Percentiles rank a stretch among this genome's conserved stretches.
These are phyloP conservation scores for Remorina albescens DNA, from an alignment of 2,797 vertebrate genomes.

Conservation along the genomic window DNA sequence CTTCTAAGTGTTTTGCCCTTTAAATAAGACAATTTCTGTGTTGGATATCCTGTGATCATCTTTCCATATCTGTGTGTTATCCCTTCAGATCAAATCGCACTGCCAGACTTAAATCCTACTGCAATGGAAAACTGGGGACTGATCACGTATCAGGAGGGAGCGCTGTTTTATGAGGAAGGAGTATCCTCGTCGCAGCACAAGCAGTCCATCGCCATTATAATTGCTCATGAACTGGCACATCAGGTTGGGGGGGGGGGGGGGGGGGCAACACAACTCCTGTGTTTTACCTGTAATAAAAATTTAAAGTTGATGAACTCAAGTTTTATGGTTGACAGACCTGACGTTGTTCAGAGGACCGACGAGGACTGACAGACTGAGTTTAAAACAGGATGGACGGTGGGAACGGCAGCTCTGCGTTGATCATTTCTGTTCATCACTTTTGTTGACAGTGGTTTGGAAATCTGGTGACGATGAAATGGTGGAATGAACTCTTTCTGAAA, in stretches of 20 bases:
- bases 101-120: slow-evolving; percentile 71
- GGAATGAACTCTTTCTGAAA: slow-evolving; percentile 87
- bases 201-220: slow-evolving; percentile 55
- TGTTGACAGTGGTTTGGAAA: slow-evolving; percentile 87
- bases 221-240: slow-evolving; percentile 86
- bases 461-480: slow-evolving; percentile 88
- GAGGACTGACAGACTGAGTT: background rate
- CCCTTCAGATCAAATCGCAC: slow-evolving; percentile 82
- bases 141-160: slow-evolving; percentile 78
- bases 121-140: slow-evolving; percentile 88
- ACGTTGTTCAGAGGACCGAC: background rate
- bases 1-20: too few species aligned
- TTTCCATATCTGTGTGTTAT: background rate
- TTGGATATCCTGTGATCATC: background rate
- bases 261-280: background rate
- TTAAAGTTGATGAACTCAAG: background rate
- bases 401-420: background rate
- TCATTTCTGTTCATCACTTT: slow-evolving; percentile 4
- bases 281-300: background rate
- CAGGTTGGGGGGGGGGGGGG: too few species aligned
- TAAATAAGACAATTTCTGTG: too few species aligned
- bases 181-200: slow-evolving; percentile 71
- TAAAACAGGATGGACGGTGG: background rate
- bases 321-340: background rate
- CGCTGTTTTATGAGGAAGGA: slow-evolving; percentile 72